Base-by-base conservation (phyloP, 2,797 vertebrate genomes). In the Bryconaethiops microstoma region DNA sequence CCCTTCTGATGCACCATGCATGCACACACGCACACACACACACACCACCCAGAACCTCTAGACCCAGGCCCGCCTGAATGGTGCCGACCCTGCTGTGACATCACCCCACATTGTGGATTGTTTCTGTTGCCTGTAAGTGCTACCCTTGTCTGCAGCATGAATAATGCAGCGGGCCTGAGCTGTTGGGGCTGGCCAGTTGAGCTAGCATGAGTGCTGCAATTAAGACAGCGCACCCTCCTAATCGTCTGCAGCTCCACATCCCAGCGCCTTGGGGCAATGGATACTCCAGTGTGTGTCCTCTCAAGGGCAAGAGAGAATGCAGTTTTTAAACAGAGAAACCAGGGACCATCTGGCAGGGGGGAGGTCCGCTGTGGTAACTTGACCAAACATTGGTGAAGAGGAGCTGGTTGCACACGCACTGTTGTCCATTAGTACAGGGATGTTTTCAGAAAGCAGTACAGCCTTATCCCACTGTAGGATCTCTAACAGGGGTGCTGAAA, bases 391-490 rank as follows among this genome's bases (percentile, higher is more conserved):
- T 57, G 91, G 84, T 86, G 82, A 88, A 74, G 87, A 90, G 87
- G 83, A 86, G 55, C 80, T 84, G 90, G 78, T 89, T 67, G 65
- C 65, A 78, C 83, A 87, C 89, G 86, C 91, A 90, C 88, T 93
- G 92, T 94, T 95, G 92, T 92, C 92, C 92, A 92, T 92, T 94
- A 88, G 88, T 85, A 94, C 93, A 93, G 89, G 90, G 90, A 85
- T 95, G 93, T 95, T 94, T 93, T 93, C 91, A 91, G 92, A 93
- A 94, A 94, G 93, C 93, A 93, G 85, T 87, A 91, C 88, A 88
- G 88, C 90, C 80, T 85, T 82, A 82, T 85, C 79, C 83, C 64
- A 55, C 75, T 23, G n/a, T 64, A 72, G 74, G 67, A 73, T 80
- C 83, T 23, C 29, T 85, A 79, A 85, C 84, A 87, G 86, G 79